These are phyloP conservation scores for Erebia ligea DNA, from an alignment of 2,888 invertebrate species.

Conservation along the genomic window DNA sequence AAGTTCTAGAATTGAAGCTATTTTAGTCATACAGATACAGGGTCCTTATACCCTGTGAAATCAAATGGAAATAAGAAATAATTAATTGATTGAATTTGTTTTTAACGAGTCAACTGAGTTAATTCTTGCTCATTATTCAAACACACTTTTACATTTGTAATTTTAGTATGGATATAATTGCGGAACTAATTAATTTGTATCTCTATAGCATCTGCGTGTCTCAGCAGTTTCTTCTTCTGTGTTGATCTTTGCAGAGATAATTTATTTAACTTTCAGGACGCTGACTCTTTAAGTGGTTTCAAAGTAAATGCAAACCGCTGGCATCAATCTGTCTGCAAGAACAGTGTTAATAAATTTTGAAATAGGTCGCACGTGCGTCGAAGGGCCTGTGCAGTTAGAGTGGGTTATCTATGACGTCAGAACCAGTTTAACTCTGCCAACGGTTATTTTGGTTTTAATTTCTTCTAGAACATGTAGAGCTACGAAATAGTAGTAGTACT, in stretches of 20 bases:
- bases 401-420: conserved; percentile 72
- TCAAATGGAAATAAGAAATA: too few species aligned
- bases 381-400: conserved; percentile 64
- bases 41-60: too few species aligned
- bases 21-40: too few species aligned
- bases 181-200: too few species aligned
- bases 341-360: conserved; percentile 39
- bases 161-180: too few species aligned
- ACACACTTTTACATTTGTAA: too few species aligned
- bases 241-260: not conserved
- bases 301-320: conserved; percentile 28
- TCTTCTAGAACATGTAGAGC: conserved; percentile 7
- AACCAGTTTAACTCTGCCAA: conserved; percentile 47
- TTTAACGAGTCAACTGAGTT: too few species aligned
- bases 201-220: too few species aligned
- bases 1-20: too few species aligned
- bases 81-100: too few species aligned
- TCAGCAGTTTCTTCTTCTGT: not conserved
- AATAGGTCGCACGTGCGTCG: conserved; percentile 52
- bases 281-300: not conserved
- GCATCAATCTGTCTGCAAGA: conserved; percentile 49
- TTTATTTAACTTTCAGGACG: conserved; percentile 6
- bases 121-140: too few species aligned
- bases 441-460: conserved; percentile 37
- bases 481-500: not conserved